A percentile compares a stretch with the other conserved stretches of the same genome.
phyloP scores from a whole-genome alignment of 2,888 invertebrate genomes.

The Hirtodrosophila alboralis region DNA sequence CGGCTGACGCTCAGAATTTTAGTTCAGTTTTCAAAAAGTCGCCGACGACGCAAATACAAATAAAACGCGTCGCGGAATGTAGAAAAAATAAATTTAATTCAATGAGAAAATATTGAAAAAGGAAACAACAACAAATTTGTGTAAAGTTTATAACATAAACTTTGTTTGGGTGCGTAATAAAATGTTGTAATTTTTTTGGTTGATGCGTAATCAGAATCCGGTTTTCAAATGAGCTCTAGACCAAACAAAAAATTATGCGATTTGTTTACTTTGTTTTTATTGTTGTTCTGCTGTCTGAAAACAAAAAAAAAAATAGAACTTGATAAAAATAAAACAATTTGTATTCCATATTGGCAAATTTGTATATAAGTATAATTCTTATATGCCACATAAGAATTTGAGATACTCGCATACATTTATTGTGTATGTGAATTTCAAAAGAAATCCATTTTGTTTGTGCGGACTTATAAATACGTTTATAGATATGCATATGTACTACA shows the following conservation, averaged over 20 bases:
- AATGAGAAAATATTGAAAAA: constrained; percentile 16
- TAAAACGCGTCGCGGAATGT: constrained; percentile 34
- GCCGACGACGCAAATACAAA: constrained; percentile 49
- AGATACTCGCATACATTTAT: constrained; percentile 17
- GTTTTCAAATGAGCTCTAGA: constrained; percentile 32
- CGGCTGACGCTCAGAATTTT: constrained; percentile 56
- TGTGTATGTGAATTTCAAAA: constrained; percentile 39
- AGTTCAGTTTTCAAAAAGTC: constrained; percentile 63
- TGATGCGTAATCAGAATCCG: constrained; percentile 45
- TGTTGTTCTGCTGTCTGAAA: constrained; percentile 4
- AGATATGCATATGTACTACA: constrained; percentile 21
- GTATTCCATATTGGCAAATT: constrained; percentile 33
- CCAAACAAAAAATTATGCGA: constrained; percentile 4
- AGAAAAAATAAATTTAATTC: constrained; percentile 4
- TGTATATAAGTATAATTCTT: constrained; percentile 14
- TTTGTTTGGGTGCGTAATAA: constrained; percentile 62
- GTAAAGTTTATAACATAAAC: constrained; percentile 29
- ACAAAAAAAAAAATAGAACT: constrained; percentile 42
- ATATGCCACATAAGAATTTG: constrained; percentile 18
- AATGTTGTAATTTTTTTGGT: constrained; percentile 19
- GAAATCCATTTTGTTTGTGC: constrained; percentile 28
- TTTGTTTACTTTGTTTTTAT: constrained; percentile 32
- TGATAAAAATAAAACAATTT: constrained; percentile 63
- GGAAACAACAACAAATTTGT: constrained; percentile 13
- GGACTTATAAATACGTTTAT: constrained; percentile 29